A percentile compares a stretch with the other conserved stretches of the same genome.
phyloP scores from a whole-genome alignment of 64 coral and sea anemone species.

The Hydrozoanthus tunicans region DNA sequence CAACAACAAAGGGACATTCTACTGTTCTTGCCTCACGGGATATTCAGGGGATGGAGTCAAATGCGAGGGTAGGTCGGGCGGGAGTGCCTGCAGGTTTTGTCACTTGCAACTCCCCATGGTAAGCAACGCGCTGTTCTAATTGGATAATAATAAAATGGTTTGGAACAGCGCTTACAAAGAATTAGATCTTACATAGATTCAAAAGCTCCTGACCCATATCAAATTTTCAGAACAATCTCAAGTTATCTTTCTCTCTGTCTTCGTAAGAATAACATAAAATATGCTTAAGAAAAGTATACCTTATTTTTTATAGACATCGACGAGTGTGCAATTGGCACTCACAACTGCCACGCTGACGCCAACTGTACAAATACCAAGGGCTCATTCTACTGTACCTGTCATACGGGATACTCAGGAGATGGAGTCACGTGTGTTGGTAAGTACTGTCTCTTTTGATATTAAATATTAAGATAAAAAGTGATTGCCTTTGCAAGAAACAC shows the following conservation, averaged over 20 bases:
- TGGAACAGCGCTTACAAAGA: not conserved
- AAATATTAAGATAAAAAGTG: not conserved
- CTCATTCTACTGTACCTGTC: slow-evolving; percentile 65
- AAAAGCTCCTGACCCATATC: slow-evolving; percentile 4
- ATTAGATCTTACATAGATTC: no score
- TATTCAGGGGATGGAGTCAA: slow-evolving; percentile 79
- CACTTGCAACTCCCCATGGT: not conserved
- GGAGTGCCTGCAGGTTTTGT: not conserved
- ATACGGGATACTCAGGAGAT: slow-evolving; percentile 60
- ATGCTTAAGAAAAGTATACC: not conserved
- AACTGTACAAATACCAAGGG: slow-evolving; percentile 71
- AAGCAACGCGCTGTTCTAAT: not conserved
- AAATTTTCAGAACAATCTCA: not conserved
- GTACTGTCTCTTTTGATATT: not conserved
- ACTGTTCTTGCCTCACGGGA: slow-evolving; percentile 74
- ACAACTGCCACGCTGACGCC: slow-evolving; percentile 54
- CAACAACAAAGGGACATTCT: slow-evolving; percentile 75
- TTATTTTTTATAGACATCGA: slow-evolving; percentile 3
- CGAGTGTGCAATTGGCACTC: slow-evolving; percentile 8
- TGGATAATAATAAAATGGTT: not conserved
- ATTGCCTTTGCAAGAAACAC: no score
- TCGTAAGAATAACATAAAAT: no score
- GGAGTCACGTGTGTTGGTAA: slow-evolving; percentile 48
- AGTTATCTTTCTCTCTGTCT: not conserved
- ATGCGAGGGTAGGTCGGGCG: slow-evolving; percentile 54